These are phyloP conservation scores for Sturmia bella DNA, from an alignment of 2,888 invertebrate genomes.

Conservation along the genomic window DNA sequence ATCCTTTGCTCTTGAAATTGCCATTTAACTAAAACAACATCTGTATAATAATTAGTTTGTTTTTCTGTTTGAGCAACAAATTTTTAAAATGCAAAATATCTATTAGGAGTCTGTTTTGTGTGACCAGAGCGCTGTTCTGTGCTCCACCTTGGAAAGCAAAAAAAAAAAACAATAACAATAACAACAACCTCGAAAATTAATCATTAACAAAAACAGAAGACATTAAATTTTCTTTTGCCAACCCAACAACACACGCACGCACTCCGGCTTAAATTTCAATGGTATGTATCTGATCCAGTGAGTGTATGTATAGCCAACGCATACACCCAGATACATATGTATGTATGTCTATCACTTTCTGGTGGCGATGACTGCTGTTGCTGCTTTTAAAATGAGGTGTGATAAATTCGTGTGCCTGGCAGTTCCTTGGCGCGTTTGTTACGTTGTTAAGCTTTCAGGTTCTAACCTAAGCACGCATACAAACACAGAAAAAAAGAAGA, in stretches of 20 bases:
- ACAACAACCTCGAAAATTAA: conserved; percentile 57
- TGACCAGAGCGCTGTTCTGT: not conserved
- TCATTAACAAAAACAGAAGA: conserved; percentile 58
- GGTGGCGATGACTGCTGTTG: conserved; percentile 53
- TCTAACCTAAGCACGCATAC: conserved; percentile 49
- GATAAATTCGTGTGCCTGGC: conserved; percentile 50
- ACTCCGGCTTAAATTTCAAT: conserved; percentile 25
- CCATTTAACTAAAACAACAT: conserved; percentile 68
- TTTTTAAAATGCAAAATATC: conserved; percentile 50
- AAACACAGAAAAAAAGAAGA: conserved; percentile 34
- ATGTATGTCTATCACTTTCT: conserved; percentile 36
- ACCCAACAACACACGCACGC: conserved; percentile 33
- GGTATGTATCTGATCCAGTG: conserved; percentile 34
- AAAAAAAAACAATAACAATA: too few species aligned
- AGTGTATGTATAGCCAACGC: not conserved
- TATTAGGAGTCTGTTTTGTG: not conserved
- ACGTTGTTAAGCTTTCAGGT: conserved; percentile 51
- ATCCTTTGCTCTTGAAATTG: conserved; percentile 25
- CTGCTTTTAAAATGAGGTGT: conserved; percentile 65
- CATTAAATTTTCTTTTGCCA: conserved; percentile 43
- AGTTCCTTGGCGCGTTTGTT: conserved; percentile 20
- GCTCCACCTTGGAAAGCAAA: not conserved
- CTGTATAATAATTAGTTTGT: conserved; percentile 68
- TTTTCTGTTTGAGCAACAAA: conserved; percentile 38
- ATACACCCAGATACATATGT: too few species aligned